Evolutionary conservation across 2,797 vertebrate species (phyloP), one percentile per base, ranked within the genome.

Genomic region (Telmatherina bonti): DNA sequence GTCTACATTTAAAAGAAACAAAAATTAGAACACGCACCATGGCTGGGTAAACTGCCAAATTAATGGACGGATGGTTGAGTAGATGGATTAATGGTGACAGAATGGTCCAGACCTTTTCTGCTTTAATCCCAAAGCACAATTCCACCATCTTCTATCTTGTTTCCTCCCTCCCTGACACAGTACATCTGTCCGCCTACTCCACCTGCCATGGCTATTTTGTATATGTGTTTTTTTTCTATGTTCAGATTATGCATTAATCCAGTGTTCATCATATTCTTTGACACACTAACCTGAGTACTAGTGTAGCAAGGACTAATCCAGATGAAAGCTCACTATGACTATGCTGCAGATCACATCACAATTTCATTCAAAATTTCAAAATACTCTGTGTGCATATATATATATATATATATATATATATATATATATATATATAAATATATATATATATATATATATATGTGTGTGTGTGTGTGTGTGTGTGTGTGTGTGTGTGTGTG

Each of bases 251-350:
- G 70, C 41, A 58, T 65, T 89, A 88, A 90, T 92, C 87, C 84
- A 30, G 51, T 79, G 83, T 77, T 81, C 75, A 83, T 86, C 78
- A 77, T 74, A 86, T 81, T 79, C 56, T 58, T 71, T 82, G 84
- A 83, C 88, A 90, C 73, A 79, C 66, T 88, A 84, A 87, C 84
- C 85, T 76, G 72, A 62, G 36, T 73, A 52, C 31, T 56, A 53
- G 41, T 41, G 33, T 13, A 54, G 63, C 26, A 1, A 43, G 45
- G 36, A 52, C 31, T 83, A 86, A 88, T 90, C 87, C 83, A 73
- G 65, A 86, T 81, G 49, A 84, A 84, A 66, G 66, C 62, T 58
- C 33, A 29, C 62, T 52, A 11, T 58, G 49, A 74, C 77, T 72
- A 24, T 20, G 55, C 13, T 5, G 36, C 56, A 54, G 65, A 68